Percentiles rank a stretch among this genome's conserved stretches.
phyloP scores from a whole-genome alignment of 2,113 vertebrate genomes.

The Nannobrachium achirus region DNA sequence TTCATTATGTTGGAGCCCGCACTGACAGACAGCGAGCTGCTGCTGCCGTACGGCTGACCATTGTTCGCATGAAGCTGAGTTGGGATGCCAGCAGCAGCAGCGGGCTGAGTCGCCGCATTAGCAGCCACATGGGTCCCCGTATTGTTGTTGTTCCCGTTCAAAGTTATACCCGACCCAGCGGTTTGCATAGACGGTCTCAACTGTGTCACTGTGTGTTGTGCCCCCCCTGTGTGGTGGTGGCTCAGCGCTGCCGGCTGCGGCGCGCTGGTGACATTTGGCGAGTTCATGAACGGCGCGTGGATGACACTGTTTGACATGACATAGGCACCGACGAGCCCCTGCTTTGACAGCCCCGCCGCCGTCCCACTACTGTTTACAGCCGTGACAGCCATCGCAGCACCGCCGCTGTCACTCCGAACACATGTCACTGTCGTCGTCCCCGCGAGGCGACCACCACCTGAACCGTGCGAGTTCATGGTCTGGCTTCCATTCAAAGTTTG shows the following conservation, averaged over 20 bases:
- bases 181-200: conserved; percentile 86
- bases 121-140: conserved; percentile 41
- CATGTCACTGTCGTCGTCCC: conserved; percentile 80
- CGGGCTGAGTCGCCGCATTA: conserved; percentile 47
- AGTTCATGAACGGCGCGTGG: conserved; percentile 86
- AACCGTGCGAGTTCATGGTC: conserved; percentile 88
- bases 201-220: conserved; percentile 80
- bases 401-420: conserved; percentile 55
- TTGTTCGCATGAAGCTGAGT: conserved; percentile 55
- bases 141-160: conserved; percentile 73
- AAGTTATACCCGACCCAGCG: conserved; percentile 72
- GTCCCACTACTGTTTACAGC: conserved; percentile 87
- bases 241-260: conserved; percentile 64
- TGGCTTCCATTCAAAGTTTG: conserved; percentile 94
- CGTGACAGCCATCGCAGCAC: conserved; percentile 75
- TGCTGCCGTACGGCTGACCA: conserved; percentile 53
- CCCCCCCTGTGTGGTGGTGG: conserved; percentile 57
- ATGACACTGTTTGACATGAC: conserved; percentile 88
- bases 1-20: conserved; percentile 78
- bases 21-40: conserved; percentile 56
- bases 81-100: conserved; percentile 61
- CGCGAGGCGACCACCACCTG: conserved; percentile 77
- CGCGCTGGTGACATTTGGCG: conserved; percentile 75
- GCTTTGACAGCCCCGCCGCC: conserved; percentile 78
- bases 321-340: conserved; percentile 69